Percentiles rank a stretch among this genome's conserved stretches.
phyloP scores from a whole-genome alignment of 1,140 invertebrate genomes.

The Maconellicoccus hirsutus region DNA sequence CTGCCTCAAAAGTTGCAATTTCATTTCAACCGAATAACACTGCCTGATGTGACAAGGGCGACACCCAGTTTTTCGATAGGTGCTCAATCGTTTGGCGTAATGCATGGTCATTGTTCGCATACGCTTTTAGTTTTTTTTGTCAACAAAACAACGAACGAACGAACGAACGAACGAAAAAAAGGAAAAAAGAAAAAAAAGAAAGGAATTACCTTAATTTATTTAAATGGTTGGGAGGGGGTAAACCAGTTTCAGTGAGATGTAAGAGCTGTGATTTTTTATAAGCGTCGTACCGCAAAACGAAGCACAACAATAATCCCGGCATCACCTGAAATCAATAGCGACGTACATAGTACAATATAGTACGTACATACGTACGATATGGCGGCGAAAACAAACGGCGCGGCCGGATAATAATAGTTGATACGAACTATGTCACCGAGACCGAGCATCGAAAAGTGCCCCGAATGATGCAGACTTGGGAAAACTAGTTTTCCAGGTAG shows the following conservation, averaged over 20 bases:
- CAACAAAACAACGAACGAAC: no score
- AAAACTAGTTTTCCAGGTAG: conserved; percentile 94
- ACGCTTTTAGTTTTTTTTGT: no score
- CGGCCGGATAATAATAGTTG: not conserved
- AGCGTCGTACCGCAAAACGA: conserved; percentile 89
- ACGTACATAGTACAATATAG: conserved; percentile 10
- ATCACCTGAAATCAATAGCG: conserved; percentile 49
- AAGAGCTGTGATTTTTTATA: conserved; percentile 83
- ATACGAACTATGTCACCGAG: conserved; percentile 81
- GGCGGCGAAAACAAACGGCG: not conserved
- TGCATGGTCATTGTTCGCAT: no score
- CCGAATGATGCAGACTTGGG: conserved; percentile 87
- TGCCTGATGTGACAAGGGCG: no score
- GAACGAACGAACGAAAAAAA: no score
- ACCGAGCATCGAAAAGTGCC: conserved; percentile 94
- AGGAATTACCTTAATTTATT: conserved; percentile 52
- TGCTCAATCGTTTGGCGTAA: no score
- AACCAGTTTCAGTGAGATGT: conserved; percentile 55
- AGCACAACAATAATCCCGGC: conserved; percentile 92
- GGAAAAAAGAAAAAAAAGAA: no score
- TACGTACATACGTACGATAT: not conserved
- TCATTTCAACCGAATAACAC: no score
- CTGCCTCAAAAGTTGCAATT: no score
- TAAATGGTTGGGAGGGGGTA: conserved; percentile 60
- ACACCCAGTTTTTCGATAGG: no score